Evolutionary conservation across 2,113 vertebrate species (phyloP), one percentile per base, ranked within the genome.

Genomic region (Psophia crepitans): DNA sequence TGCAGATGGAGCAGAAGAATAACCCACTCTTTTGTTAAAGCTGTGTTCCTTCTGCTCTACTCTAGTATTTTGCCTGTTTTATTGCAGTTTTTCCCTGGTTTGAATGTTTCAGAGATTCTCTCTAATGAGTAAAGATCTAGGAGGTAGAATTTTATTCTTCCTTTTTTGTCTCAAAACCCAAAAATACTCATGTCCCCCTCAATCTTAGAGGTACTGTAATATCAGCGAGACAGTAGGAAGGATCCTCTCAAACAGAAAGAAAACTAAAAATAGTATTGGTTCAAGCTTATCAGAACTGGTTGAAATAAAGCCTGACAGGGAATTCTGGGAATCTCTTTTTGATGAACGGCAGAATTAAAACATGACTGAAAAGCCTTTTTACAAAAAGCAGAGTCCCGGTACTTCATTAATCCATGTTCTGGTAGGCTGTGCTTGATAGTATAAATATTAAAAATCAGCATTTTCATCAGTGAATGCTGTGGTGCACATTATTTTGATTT

Each of bases 1-100:
- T 97, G 95, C 96, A 96, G 95, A 97, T 95, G 92, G 96, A 97
- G 80, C 83, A 90, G 92, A 64, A 91, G 84, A 96, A 94, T 94
- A 93, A 87, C 96, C 88, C 86, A 84, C 96, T 84, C 94, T 90
- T 96, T 97, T 97, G 94, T 97, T 93, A 93, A 80, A 89, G 80
- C 80, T 71, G 28, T 19, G 61, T 58, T 95, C 73, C 80, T 91
- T 92, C 90, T 97, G 86, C 69, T 97, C 32, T 51, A 16, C 81
- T 95, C 54, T 83, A 81, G 76, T 92, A 61, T 93, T 93, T 92
- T 92, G 64, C 64, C 56, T 86, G 24, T 48, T 91, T 75, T 92
- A 68, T 65, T 93, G 37, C 41, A 57, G 12, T 71, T 90, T 8
- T 77, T 95, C 35, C 18, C 60, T 20, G 27, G 23, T 51, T 19